These are phyloP conservation scores for Lateolabrax maculatus DNA, from an alignment of 2,797 vertebrate species.

Conservation along the genomic window DNA sequence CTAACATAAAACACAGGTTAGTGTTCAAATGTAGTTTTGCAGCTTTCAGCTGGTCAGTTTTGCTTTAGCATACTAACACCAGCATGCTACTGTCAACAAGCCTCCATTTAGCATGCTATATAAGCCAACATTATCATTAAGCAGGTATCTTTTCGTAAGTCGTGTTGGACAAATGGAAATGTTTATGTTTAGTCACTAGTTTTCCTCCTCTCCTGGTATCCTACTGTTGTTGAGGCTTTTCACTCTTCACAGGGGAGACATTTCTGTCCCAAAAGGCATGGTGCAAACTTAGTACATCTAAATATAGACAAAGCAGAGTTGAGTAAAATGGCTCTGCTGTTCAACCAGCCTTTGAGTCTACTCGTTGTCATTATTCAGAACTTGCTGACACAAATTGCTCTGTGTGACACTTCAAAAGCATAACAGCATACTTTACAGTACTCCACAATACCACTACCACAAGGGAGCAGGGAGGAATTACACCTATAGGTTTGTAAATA, in stretches of 20 bases:
- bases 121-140: background rate
- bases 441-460: background rate
- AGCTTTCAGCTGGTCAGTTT: background rate
- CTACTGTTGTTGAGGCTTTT: background rate
- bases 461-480: background rate
- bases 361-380: background rate
- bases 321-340: background rate
- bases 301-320: background rate
- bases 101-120: no score
- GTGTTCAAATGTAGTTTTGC: no score
- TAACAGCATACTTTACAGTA: background rate
- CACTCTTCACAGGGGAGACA: background rate
- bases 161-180: background rate
- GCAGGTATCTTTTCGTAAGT: background rate
- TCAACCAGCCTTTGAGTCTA: background rate
- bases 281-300: background rate
- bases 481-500: background rate
- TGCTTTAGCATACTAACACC: background rate
- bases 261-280: background rate
- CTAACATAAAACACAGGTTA: no score
- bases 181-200: background rate
- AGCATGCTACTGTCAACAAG: background rate
- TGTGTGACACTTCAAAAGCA: constrained; percentile 5
- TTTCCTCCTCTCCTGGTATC: background rate
- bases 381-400: background rate